Conservation (phyloP, 2,888 invertebrate genomes). For the Acheta domesticus region DNA sequence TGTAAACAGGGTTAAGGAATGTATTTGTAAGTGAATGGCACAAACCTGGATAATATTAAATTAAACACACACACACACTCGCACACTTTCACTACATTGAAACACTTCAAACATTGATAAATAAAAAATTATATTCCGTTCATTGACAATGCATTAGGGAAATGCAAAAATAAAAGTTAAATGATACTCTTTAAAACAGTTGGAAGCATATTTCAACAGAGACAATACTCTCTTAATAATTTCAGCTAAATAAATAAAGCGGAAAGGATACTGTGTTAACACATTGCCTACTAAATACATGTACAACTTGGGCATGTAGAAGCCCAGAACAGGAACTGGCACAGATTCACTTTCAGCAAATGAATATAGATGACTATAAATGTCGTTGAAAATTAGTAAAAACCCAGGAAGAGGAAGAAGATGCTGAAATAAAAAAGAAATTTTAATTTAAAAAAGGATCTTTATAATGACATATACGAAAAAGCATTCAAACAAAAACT, state of each 20-base stretch:
- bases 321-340: constrained; percentile 57
- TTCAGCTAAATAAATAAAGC: no score
- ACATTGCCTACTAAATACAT: constrained; percentile 77
- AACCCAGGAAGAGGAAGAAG: constrained; percentile 87
- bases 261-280: constrained; percentile 74
- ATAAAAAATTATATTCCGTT: no score
- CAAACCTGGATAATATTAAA: no score
- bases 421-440: constrained; percentile 61
- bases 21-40: no score
- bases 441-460: not conserved
- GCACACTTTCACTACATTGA: no score
- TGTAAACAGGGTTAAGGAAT: constrained; percentile 42
- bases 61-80: no score
- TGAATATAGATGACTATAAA: constrained; percentile 70
- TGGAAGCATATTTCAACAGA: no score
- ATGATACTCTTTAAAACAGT: no score
- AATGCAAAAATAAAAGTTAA: no score
- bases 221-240: no score
- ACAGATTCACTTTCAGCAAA: constrained; percentile 63
- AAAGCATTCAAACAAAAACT: constrained; percentile 37
- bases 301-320: constrained; percentile 70
- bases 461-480: not conserved
- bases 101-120: no score
- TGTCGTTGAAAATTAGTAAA: constrained; percentile 70
- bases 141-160: no score